Percentiles rank a stretch among this genome's conserved stretches.
These are phyloP conservation scores for Eupithecia subumbrata DNA, from an alignment of 2,888 invertebrate genomes.

Conservation along the genomic window DNA sequence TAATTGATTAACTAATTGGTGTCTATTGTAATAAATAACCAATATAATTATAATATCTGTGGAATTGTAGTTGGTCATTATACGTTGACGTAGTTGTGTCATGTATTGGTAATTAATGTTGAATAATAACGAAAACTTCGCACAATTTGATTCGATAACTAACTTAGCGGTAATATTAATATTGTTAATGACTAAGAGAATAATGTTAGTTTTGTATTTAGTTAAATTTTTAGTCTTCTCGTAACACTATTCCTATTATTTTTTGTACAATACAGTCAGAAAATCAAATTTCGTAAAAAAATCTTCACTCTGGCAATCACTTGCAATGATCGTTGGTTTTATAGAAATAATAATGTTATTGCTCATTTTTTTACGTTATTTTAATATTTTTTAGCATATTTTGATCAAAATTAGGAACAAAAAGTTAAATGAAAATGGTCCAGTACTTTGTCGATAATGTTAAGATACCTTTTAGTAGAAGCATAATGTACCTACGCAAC, in stretches of 20 bases:
- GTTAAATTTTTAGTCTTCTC: conserved; percentile 25
- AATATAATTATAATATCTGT: conserved; percentile 46
- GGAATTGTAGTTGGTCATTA: conserved; percentile 59
- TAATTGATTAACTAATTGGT: conserved; percentile 74
- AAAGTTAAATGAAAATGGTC: conserved; percentile 70
- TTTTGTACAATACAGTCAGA: conserved; percentile 4
- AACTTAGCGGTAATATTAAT: conserved; percentile 72
- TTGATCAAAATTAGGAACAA: conserved; percentile 76
- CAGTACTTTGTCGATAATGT: conserved; percentile 76
- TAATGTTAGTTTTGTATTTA: conserved; percentile 35
- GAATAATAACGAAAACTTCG: conserved; percentile 74
- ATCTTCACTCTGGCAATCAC: background rate
- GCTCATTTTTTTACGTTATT: conserved; percentile 43
- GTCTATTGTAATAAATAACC: conserved; percentile 69
- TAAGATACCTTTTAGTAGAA: conserved; percentile 64
- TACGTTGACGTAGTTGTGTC: conserved; percentile 77
- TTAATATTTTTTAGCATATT: conserved; percentile 53
- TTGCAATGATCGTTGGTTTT: conserved; percentile 13
- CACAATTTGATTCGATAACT: conserved; percentile 81
- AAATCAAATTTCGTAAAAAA: background rate
- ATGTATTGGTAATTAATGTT: conserved; percentile 65
- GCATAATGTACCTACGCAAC: conserved; percentile 59
- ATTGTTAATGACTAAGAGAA: conserved; percentile 59
- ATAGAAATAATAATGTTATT: conserved; percentile 25
- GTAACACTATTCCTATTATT: conserved; percentile 7